Base-by-base conservation (phyloP, 2,888 invertebrate genomes). In the Theristus sp. region DNA sequence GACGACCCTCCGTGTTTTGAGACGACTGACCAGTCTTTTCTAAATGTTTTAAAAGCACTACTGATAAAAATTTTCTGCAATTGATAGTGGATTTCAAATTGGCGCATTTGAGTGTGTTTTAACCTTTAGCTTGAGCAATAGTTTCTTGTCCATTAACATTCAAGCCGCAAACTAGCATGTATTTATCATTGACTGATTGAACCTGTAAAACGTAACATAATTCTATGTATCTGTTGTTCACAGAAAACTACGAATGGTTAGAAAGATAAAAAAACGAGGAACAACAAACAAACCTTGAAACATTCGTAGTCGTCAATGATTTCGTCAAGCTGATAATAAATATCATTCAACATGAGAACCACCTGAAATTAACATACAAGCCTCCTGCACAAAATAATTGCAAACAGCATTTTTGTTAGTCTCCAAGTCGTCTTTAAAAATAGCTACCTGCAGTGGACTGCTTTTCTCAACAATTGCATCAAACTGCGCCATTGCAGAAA, bases 401-500 rank as follows among this genome's bases (percentile, higher is more conserved):
- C n/a, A n/a, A n/a, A n/a, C n/a, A n/a, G n/a, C n/a, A n/a, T n/a
- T n/a, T n/a, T n/a, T n/a, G n/a, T n/a, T n/a, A n/a, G n/a, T n/a
- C n/a, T n/a, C n/a, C n/a, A n/a, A n/a, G n/a, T n/a, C n/a, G n/a
- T n/a, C n/a, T n/a, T n/a, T n/a, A n/a, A n/a, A n/a, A n/a, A n/a
- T n/a, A n/a, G n/a, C n/a, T 1, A 89, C 85, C 49, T 60, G 60
- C 53, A 89, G 86, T 3, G 89, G 87, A 2, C 89, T 88, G 72
- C 89, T 89, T 74, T 88, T 85, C 0, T 90, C 89, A 0, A 89
- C 89, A 84, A 91, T 86, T 31, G 85, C 81, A 0, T 91, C 91
- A 75, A 89, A 89, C 28, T 88, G 91, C 29, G 89, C 89, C 64
- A 91, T 91, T 73, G 91, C 91, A 72, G 89, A 89, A 77, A 91